Evolutionary conservation across 2,888 invertebrate species (phyloP), one percentile per base, ranked within the genome.

Genomic region (Lasioglossum pauxillum): DNA sequence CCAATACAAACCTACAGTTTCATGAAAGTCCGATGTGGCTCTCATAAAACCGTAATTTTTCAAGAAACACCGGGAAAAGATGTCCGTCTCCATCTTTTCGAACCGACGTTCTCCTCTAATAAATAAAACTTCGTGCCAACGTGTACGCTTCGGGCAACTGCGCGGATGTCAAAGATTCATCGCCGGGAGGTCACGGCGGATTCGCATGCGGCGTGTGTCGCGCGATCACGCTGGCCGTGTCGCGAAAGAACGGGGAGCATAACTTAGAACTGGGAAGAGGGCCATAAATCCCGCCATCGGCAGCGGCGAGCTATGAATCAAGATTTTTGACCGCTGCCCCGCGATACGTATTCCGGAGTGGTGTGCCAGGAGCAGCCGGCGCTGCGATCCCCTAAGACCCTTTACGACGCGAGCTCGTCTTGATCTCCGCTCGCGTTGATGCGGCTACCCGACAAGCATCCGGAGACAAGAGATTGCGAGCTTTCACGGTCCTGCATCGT

Each of bases 241-340:
- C 78, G 76, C 73, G 69, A 67, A 84, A 82, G 82, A 88, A 86
- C 81, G 84, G 69, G 60, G 75, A 53, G 83, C 86, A 88, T 90
- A 92, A 91, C 87, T 91, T 92, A 92, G 78, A 83, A 12, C 60
- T 75, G 76, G 72, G 60, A 90, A 89, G 90, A 88, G 87, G 41
- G 79, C 60, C 85, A 92, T 93, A 94, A 94, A 94, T 94, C 90
- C 90, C 67, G 86, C 89, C 91, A 92, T 93, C 88, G 91, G 86
- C 79, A 76, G 81, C 78, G 83, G 79, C 69, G 71, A 81, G 88
- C 91, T 84, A 93, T 93, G 94, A 93, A 94, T 94, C 93, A 93
- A 90, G 92, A 92, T 93, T 93, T 92, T 92, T 91, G 35, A 77
- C 31, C 71, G 46, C 41, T 27, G 53, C 16, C 78, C 60, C 75